Percentiles rank a stretch among this genome's conserved stretches.
Evolutionary conservation across 2,888 invertebrate genomes (phyloP).

Genomic region (Chirona hameri): DNA sequence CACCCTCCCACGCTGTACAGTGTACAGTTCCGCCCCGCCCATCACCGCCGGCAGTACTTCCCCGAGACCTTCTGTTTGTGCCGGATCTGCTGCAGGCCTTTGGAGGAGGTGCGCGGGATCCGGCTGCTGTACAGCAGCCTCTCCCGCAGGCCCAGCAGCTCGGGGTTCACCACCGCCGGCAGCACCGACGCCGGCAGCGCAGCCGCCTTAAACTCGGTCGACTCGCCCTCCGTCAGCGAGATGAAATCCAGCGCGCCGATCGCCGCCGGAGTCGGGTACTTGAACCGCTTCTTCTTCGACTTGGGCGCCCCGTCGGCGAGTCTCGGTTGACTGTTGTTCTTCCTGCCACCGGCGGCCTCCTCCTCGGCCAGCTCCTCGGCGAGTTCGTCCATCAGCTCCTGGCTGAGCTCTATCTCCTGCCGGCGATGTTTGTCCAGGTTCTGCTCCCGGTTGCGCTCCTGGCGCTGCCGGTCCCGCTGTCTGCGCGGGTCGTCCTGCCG

Average conservation of each 20-base stretch:
- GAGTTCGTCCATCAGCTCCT: neutral
- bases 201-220: neutral
- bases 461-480: neutral
- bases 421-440: constrained; percentile 13
- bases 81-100: neutral
- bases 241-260: neutral
- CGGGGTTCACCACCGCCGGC: neutral
- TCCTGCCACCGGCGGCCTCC: neutral
- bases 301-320: neutral
- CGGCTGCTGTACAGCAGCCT: constrained; percentile 3
- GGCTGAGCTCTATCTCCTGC: neutral
- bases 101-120: neutral
- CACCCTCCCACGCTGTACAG: neutral
- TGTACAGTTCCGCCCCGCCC: neutral
- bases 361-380: neutral
- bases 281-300: constrained; percentile 3
- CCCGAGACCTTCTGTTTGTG: constrained; percentile 3
- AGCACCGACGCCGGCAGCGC: neutral
- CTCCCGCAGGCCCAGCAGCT: neutral
- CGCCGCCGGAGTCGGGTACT: neutral
- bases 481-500: neutral
- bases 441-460: constrained; percentile 10
- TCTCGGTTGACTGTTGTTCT: too few species aligned
- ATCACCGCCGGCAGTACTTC: neutral
- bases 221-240: neutral